A percentile compares a stretch with the other conserved stretches of the same genome.
These are phyloP conservation scores for Heliconius hermathena DNA, from an alignment of 1,140 invertebrate genomes.

Conservation along the genomic window DNA sequence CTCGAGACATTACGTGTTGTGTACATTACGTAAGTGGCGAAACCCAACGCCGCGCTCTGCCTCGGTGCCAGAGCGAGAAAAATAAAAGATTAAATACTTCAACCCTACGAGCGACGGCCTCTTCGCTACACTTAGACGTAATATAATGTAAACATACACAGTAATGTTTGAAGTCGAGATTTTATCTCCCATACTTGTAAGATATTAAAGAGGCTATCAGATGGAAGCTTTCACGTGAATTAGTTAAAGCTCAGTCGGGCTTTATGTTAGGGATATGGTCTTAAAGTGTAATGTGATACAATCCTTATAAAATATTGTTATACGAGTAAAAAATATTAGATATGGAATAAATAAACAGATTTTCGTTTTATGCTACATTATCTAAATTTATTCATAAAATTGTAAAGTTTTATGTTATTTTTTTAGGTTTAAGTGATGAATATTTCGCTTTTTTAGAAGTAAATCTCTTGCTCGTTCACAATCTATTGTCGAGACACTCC, in stretches of 20 bases:
- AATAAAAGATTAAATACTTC: not conserved
- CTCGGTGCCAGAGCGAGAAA: not conserved
- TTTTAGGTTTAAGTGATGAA: too few species aligned
- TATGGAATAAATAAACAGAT: too few species aligned
- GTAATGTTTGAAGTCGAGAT: not conserved
- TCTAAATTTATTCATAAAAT: too few species aligned
- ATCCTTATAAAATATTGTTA: not conserved
- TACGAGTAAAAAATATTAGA: not conserved
- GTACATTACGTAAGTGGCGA: too few species aligned
- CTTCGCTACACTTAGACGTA: not conserved
- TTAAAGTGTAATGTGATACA: not conserved
- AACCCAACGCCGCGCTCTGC: too few species aligned
- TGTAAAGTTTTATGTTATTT: too few species aligned
- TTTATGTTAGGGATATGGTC: not conserved
- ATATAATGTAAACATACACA: not conserved
- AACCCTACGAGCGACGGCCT: not conserved
- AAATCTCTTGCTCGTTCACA: too few species aligned
- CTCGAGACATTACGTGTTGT: too few species aligned
- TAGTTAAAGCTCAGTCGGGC: constrained; percentile 2
- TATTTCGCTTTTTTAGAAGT: too few species aligned
- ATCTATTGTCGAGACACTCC: too few species aligned
- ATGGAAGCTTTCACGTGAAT: not conserved
- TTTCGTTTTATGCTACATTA: too few species aligned
- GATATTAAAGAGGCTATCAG: constrained; percentile 6
- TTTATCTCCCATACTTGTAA: constrained; percentile 4